phyloP scores from a whole-genome alignment of 2,888 invertebrate genomes.

The Catotricha subobsoleta region DNA sequence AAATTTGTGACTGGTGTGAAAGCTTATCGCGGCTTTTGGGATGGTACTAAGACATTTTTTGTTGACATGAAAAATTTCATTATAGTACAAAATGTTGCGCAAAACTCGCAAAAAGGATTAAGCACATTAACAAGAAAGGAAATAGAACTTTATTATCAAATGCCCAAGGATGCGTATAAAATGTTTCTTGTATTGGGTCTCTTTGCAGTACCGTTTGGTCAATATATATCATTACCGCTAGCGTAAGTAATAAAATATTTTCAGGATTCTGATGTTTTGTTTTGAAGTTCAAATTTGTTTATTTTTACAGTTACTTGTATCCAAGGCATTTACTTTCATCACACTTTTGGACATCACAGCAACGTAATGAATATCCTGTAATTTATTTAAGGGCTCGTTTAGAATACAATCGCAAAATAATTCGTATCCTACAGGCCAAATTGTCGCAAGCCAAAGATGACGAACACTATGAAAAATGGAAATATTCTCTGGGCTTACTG shows the following conservation, averaged over 20 bases:
- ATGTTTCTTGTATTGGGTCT: conserved; percentile 64
- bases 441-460: conserved; percentile 34
- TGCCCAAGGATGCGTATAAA: conserved; percentile 66
- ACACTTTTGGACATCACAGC: conserved; percentile 79
- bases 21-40: conserved; percentile 56
- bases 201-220: conserved; percentile 65
- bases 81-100: too few relatives aligned
- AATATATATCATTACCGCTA: conserved; percentile 68
- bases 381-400: conserved; percentile 43
- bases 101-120: conserved; percentile 39
- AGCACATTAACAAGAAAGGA: conserved; percentile 45
- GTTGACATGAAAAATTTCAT: conserved; percentile 51
- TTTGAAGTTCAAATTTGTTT: conserved; percentile 8
- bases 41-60: conserved; percentile 57
- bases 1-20: conserved; percentile 61
- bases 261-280: too few relatives aligned
- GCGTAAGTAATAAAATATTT: conserved; percentile 52
- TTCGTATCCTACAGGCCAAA: conserved; percentile 52
- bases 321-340: conserved; percentile 58
- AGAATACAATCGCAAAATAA: conserved; percentile 46
- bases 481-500: conserved; percentile 39
- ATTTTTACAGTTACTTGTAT: conserved; percentile 46
- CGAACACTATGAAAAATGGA: conserved; percentile 35
- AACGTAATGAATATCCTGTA: conserved; percentile 51
- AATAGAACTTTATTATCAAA: conserved; percentile 53